phyloP scores from a whole-genome alignment of 2,888 invertebrate genomes.

The Nemotelus nigrinus region DNA sequence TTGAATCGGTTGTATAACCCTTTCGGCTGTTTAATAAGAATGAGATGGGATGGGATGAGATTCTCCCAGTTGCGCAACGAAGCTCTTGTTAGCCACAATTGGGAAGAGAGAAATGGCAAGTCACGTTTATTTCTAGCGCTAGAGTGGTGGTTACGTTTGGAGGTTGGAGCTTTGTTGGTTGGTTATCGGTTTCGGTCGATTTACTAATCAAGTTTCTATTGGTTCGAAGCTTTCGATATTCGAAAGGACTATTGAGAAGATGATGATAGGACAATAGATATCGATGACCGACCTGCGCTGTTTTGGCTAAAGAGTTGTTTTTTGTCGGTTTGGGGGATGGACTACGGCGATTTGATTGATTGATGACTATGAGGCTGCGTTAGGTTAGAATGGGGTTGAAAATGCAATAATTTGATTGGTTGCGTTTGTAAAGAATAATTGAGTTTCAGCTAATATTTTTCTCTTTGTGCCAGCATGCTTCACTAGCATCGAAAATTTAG shows the following conservation, averaged over 20 bases:
- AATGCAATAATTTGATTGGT: no score
- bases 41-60: not conserved
- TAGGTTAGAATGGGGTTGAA: no score
- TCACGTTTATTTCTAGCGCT: not conserved
- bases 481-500: no score
- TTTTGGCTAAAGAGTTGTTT: not conserved
- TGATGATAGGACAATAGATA: constrained; percentile 9
- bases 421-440: no score
- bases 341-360: not conserved
- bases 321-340: not conserved
- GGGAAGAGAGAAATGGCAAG: not conserved
- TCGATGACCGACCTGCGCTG: constrained; percentile 27
- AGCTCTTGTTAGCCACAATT: not conserved
- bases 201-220: constrained; percentile 30
- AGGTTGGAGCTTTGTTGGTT: not conserved
- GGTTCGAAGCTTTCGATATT: not conserved
- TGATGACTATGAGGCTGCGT: no score
- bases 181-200: constrained; percentile 37
- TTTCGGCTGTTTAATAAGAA: not conserved
- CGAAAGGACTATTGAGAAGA: constrained; percentile 12
- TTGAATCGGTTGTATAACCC: constrained; percentile 5
- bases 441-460: no score
- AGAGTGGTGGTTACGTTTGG: not conserved
- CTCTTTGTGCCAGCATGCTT: no score
- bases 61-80: constrained; percentile 21